Percentiles rank a stretch among this genome's conserved stretches.
Conservation (phyloP, 2,113 vertebrate genomes). For the Bagarius yarrelli region DNA sequence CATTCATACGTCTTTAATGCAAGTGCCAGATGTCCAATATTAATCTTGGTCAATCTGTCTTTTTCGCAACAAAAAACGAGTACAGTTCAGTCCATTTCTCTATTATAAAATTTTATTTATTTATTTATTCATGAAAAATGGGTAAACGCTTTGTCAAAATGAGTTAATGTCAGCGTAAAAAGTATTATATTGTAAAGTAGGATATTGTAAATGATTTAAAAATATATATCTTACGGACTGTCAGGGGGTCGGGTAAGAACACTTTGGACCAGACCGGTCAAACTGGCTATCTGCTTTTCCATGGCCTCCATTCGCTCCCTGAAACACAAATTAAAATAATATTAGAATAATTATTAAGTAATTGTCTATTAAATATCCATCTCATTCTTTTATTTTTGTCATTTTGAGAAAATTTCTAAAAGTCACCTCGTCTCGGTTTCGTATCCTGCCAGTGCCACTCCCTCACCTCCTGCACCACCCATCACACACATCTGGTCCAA, state of each 20-base stretch:
- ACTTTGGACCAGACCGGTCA: conserved; percentile 93
- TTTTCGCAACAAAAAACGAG: neutral
- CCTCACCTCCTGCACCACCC: conserved; percentile 75
- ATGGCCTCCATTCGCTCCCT: conserved; percentile 98
- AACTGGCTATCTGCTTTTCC: conserved; percentile 98
- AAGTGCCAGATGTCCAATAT: neutral
- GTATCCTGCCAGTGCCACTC: conserved; percentile 72
- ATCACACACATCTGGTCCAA: conserved; percentile 83
- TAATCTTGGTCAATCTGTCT: neutral
- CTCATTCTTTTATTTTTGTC: neutral
- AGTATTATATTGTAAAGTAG: no score
- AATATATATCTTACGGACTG: conserved; percentile 76
- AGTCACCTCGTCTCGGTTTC: conserved; percentile 88
- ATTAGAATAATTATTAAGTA: neutral
- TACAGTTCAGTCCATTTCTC: neutral
- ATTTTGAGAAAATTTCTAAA: neutral
- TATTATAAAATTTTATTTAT: no score
- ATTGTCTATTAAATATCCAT: neutral
- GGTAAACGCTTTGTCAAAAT: neutral
- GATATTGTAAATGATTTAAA: no score
- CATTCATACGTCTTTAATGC: neutral
- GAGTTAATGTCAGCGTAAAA: neutral
- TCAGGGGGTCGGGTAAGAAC: conserved; percentile 88
- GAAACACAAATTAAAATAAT: conserved; percentile 5
- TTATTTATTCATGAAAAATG: neutral